phyloP scores from a whole-genome alignment of 2,113 vertebrate genomes.

The Galemys pyrenaicus region DNA sequence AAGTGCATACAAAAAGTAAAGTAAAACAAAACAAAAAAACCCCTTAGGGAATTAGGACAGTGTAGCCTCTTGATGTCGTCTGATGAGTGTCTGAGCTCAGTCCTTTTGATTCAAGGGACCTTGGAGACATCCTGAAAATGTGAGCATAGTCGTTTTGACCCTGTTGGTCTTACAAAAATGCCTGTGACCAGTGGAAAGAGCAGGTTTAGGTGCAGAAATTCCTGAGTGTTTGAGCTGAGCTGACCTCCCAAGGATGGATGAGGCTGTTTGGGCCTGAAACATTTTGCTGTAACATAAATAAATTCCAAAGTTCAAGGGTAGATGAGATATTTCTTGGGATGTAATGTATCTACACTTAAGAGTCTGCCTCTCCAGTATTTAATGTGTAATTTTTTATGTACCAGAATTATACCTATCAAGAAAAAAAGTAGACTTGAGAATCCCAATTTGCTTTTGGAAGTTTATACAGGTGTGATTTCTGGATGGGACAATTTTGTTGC shows the following conservation, averaged over 20 bases:
- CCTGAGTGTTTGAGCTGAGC: neutral
- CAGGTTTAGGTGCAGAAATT: neutral
- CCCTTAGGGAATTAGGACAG: neutral
- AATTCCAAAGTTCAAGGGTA: neutral
- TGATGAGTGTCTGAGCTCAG: neutral
- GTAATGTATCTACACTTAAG: neutral
- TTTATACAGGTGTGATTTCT: neutral
- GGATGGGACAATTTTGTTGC: neutral
- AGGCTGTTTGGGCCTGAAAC: neutral
- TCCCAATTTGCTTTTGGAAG: slow-evolving; percentile 7
- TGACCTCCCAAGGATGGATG: neutral
- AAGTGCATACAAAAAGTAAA: neutral
- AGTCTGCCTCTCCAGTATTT: neutral
- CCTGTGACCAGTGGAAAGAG: neutral
- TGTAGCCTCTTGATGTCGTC: neutral
- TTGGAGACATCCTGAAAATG: neutral
- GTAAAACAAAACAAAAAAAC: neutral
- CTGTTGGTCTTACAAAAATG: neutral
- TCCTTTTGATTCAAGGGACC: neutral
- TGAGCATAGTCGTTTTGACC: neutral
- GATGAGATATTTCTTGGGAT: neutral
- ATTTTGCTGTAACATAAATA: neutral
- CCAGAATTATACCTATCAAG: neutral
- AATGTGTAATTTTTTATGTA: neutral
- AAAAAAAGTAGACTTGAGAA: neutral